Percentiles rank a stretch among this genome's conserved stretches.
Evolutionary conservation across 2,888 invertebrate species (phyloP).

Genomic region (Phania funesta): DNA sequence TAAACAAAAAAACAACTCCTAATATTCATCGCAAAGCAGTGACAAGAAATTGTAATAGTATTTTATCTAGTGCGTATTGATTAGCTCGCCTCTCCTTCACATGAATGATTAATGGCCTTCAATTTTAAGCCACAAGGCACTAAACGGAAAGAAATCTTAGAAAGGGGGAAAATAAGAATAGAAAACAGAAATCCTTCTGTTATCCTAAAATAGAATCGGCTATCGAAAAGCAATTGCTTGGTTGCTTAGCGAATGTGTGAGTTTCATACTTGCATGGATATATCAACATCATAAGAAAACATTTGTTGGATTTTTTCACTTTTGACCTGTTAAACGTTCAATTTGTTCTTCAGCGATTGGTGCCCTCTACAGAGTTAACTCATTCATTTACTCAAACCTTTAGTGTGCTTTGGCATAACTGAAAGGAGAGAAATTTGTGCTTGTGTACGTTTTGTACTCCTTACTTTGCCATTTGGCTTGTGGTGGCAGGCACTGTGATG

Average conservation of each 20-base stretch:
- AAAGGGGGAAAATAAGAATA: not conserved
- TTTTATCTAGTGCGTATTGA: not conserved
- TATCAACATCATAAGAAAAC: slow-evolving; percentile 37
- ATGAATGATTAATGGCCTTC: slow-evolving; percentile 1
- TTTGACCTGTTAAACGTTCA: slow-evolving; percentile 59
- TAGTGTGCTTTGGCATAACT: not conserved
- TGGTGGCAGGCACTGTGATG: slow-evolving; percentile 45
- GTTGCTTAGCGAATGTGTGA: slow-evolving; percentile 26
- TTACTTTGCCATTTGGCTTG: slow-evolving; percentile 45
- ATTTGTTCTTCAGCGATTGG: slow-evolving; percentile 28
- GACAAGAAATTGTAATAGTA: not conserved
- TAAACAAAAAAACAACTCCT: not conserved
- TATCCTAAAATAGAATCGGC: slow-evolving; percentile 50
- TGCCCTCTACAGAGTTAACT: not conserved
- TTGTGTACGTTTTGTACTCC: not conserved
- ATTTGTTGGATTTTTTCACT: slow-evolving; percentile 51
- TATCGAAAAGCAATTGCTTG: slow-evolving; percentile 36
- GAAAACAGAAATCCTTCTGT: slow-evolving; percentile 34
- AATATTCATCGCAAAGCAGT: not conserved
- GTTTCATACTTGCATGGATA: slow-evolving; percentile 4
- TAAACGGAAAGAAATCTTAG: not conserved
- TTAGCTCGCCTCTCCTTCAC: not conserved
- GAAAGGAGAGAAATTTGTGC: not conserved
- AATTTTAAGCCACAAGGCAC: slow-evolving; percentile 30
- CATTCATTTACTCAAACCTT: not conserved